Evolutionary conservation across 2,888 invertebrate species (phyloP).

Genomic region (Volucella inflata): DNA sequence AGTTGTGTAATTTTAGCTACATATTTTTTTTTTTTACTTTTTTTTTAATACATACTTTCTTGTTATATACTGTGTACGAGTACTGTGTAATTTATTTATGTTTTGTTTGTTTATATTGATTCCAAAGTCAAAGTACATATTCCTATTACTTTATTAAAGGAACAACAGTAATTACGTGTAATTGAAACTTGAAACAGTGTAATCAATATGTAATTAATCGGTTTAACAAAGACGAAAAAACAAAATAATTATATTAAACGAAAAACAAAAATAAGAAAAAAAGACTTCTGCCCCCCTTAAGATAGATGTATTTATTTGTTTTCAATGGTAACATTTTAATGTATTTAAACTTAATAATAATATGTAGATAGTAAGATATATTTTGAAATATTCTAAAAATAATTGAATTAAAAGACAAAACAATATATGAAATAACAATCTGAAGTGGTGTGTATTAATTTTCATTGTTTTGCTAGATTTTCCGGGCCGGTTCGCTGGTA

Average conservation of each 20-base stretch:
- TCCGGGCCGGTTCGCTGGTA: too few relatives aligned
- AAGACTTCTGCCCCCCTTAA: slow-evolving; percentile 64
- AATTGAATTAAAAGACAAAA: slow-evolving; percentile 16
- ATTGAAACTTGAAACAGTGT: neutral
- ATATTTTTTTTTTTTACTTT: slow-evolving; percentile 6
- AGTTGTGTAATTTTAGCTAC: slow-evolving; percentile 41
- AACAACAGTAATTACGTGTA: neutral
- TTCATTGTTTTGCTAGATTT: neutral
- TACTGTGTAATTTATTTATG: slow-evolving; percentile 38
- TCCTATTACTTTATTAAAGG: slow-evolving; percentile 14
- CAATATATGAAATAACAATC: slow-evolving; percentile 34
- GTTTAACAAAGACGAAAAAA: slow-evolving; percentile 19
- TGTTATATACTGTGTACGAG: slow-evolving; percentile 49
- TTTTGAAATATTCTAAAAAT: slow-evolving; percentile 70
- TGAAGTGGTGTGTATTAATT: neutral
- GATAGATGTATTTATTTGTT: slow-evolving; percentile 69
- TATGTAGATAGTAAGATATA: slow-evolving; percentile 73
- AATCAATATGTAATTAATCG: neutral
- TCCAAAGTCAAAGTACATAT: slow-evolving; percentile 30
- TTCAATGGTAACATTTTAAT: slow-evolving; percentile 63
- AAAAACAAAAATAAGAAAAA: slow-evolving; percentile 30
- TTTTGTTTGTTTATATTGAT: slow-evolving; percentile 4
- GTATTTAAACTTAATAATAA: slow-evolving; percentile 63
- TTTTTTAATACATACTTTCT: neutral
- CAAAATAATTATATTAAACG: slow-evolving; percentile 10